Evolutionary conservation across 2,797 vertebrate species (phyloP), one percentile per base, ranked within the genome.

Genomic region (Microhierax caerulescens): DNA sequence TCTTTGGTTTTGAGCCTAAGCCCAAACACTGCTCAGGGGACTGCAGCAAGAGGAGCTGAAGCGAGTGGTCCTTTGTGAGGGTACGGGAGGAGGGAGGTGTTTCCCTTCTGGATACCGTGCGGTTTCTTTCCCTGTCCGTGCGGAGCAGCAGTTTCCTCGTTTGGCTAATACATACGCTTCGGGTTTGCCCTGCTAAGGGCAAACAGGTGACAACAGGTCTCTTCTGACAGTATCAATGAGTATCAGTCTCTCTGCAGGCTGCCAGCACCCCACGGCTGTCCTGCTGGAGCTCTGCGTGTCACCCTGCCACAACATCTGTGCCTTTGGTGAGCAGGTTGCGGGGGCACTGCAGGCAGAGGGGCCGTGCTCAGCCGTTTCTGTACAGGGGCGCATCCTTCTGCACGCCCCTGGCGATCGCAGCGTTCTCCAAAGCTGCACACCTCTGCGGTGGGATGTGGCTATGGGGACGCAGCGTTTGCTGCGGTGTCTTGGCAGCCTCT

Each of bases 371-470:
- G 61, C 45, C 2, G 0, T 20, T 56, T 32, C 56, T 2, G 4
- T 6, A 3, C 22, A 30, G 34, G 11, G 67, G 11, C 13, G 16
- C 39, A 9, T 43, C 57, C 64, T 77, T 68, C 53, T 36, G 43
- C 24, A 11, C 60, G n/a, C 16, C 34, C 19, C 68, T 7, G 41
- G 50, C 16, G 21, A 13, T 13, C 27, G 1, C 23, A 27, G 10
- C 5, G 6, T 2, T 48, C 41, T 43, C 56, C 30, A 3, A 59
- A n/a, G n/a, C 85, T 53, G 28, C 22, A 54, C 16, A 21, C 27
- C 2, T 1, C 30, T 75, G 17, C 0, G 6, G 32, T 27, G 25
- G 56, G 54, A 69, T 0, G 0, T 7, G 18, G 28, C 77, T 51
- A 3, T 20, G 51, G 63, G n/a, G 50, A 34, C 1, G 4, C 16